Evolutionary conservation across 1,140 invertebrate species (phyloP), one percentile per base, ranked within the genome.

Genomic region (Drosophila melanogaster): DNA sequence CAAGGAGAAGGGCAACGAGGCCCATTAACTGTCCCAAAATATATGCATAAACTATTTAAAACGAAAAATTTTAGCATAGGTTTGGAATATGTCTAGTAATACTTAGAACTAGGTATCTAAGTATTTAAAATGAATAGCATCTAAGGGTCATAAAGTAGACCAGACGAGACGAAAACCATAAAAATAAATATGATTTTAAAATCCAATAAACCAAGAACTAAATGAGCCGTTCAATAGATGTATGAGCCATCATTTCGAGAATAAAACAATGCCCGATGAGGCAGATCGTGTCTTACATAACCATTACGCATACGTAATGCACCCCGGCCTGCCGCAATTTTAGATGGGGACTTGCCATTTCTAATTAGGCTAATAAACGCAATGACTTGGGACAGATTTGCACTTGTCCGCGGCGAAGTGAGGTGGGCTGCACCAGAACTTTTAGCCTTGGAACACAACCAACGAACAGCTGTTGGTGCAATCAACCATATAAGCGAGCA

Each of bases 401-500:
- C 77, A 85, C 49, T 80, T 80, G 72, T 79, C 80, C 57, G 70
- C 56, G 57, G 54, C 62, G 65, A 49, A 51, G 57, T 49, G 64
- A 26, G 26, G 17, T 19, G 41, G 10, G 17, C 8, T 37, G 50
- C 38, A 40, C 54, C 47, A 24, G 14, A 41, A 22, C 15, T 53
- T 47, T 58, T 35, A 72, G 64, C 58, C 65, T 60, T 59, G 65
- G 55, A 55, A 33, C 56, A 41, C 40, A 44, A 26, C 57, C 53
- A 53, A 47, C 44, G 43, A 84, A 84, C 84, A 90, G 84, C 84
- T 89, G 84, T 84, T 89, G 38, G 44, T 74, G 84, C 85, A 85
- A 89, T 89, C 84, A 89, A 84, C 59, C 85, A 80, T 66, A 64
- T 54, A 55, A 77, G 77, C 54, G 71, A 84, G 66, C 73, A 70